A percentile compares a stretch with the other conserved stretches of the same genome.
These are phyloP conservation scores for Haplotaxodon microlepis DNA, from an alignment of 2,113 vertebrate species.

Conservation along the genomic window DNA sequence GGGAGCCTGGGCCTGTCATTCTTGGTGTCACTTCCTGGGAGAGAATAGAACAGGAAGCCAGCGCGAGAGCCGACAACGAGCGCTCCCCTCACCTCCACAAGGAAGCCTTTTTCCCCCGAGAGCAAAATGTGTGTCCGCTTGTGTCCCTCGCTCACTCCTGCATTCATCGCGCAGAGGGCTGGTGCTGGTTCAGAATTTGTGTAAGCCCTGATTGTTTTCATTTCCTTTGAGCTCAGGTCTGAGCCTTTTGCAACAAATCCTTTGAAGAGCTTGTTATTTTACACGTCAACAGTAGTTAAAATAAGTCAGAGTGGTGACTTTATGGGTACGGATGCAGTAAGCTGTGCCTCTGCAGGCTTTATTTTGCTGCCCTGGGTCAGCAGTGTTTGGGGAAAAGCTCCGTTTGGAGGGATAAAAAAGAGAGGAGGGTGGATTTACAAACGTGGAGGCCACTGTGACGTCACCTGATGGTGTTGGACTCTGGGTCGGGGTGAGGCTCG, in stretches of 20 bases:
- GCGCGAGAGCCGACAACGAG: not conserved
- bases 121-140: not conserved
- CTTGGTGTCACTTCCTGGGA: conserved; percentile 55
- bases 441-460: not conserved
- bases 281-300: not conserved
- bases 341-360: not conserved
- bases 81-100: conserved; percentile 35
- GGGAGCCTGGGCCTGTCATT: conserved; percentile 24
- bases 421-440: not conserved
- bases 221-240: not conserved
- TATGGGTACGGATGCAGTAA: not conserved
- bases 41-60: conserved; percentile 55
- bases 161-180: not conserved
- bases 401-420: not conserved
- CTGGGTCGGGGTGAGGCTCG: not conserved
- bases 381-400: not conserved
- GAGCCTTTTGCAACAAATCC: not conserved
- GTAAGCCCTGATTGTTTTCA: not conserved
- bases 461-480: not conserved
- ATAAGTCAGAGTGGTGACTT: not conserved
- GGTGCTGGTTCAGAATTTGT: not conserved
- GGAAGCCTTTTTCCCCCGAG: conserved; percentile 34
- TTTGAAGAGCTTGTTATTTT: not conserved
- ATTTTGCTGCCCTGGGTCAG: not conserved
- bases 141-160: not conserved